Evolutionary conservation across 2,113 vertebrate species (phyloP).

Genomic region (Tachuris rubrigastra): DNA sequence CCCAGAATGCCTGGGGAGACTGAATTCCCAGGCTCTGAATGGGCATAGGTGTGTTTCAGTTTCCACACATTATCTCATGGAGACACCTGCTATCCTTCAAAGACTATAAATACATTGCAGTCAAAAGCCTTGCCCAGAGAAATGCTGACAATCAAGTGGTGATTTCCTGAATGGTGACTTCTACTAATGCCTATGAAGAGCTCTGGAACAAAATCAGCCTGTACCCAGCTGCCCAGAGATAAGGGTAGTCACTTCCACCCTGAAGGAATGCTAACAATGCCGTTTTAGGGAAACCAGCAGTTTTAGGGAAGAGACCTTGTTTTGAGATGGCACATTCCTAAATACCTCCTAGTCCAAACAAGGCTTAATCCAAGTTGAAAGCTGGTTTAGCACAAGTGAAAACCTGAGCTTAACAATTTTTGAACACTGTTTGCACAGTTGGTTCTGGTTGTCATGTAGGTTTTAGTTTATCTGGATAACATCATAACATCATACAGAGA

Average conservation of each 20-base stretch:
- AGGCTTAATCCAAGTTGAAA: conserved; percentile 14
- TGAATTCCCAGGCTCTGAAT: not conserved
- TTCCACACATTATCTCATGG: not conserved
- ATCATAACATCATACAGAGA: not conserved
- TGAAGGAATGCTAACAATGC: not conserved
- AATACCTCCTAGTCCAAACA: conserved; percentile 26
- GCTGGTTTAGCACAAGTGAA: not conserved
- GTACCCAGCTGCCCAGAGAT: not conserved
- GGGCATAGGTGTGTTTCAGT: not conserved
- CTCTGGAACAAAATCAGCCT: not conserved
- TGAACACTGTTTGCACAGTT: not conserved
- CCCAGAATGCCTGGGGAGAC: accelerated
- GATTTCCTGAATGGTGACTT: not conserved
- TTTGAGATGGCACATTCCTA: conserved; percentile 45
- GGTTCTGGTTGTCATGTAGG: not conserved
- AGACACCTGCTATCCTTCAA: not conserved
- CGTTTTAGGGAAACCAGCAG: not conserved
- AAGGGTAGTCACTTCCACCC: not conserved
- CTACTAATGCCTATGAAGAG: not conserved
- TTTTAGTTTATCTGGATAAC: not conserved
- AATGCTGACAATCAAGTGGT: not conserved
- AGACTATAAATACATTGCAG: not conserved
- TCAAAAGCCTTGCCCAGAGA: not conserved
- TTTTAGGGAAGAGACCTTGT: conserved; percentile 17
- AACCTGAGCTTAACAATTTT: not conserved